These are phyloP conservation scores for Smittia aterrima DNA, from an alignment of 2,888 invertebrate species.

Conservation along the genomic window DNA sequence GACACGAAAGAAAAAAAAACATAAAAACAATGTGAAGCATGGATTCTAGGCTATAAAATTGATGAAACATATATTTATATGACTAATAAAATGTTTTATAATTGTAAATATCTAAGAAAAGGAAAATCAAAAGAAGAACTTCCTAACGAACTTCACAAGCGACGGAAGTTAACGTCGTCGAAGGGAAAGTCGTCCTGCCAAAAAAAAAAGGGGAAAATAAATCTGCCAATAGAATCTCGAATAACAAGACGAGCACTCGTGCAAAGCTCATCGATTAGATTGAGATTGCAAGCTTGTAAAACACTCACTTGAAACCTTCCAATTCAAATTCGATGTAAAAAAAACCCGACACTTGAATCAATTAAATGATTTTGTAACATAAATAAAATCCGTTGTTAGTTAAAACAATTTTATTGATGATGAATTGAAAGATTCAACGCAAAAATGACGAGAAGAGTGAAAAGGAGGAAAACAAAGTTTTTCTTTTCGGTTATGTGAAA, in stretches of 20 bases:
- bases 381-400: slow-evolving; percentile 34
- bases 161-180: not conserved
- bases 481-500: slow-evolving; percentile 25
- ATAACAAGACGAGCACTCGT: not conserved
- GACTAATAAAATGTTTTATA: slow-evolving; percentile 23
- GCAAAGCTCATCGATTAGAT: too few relatives aligned
- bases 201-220: too few relatives aligned
- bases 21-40: slow-evolving; percentile 37
- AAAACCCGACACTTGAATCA: not conserved
- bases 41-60: slow-evolving; percentile 33
- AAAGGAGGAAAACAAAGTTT: slow-evolving; percentile 1
- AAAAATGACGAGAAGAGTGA: slow-evolving; percentile 13
- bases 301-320: slow-evolving; percentile 5
- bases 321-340: not conserved
- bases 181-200: not conserved
- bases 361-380: slow-evolving; percentile 30
- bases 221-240: not conserved
- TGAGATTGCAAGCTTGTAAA: not conserved
- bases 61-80: slow-evolving; percentile 19
- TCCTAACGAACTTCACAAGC: not conserved
- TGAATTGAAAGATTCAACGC: not conserved
- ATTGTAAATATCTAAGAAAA: slow-evolving; percentile 15
- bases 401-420: slow-evolving; percentile 37
- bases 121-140: slow-evolving; percentile 31
- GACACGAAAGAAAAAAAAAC: not conserved